Evolutionary conservation across 2,797 vertebrate genomes (phyloP), one percentile per base, ranked within the genome.

Genomic region (Mallotus villosus): DNA sequence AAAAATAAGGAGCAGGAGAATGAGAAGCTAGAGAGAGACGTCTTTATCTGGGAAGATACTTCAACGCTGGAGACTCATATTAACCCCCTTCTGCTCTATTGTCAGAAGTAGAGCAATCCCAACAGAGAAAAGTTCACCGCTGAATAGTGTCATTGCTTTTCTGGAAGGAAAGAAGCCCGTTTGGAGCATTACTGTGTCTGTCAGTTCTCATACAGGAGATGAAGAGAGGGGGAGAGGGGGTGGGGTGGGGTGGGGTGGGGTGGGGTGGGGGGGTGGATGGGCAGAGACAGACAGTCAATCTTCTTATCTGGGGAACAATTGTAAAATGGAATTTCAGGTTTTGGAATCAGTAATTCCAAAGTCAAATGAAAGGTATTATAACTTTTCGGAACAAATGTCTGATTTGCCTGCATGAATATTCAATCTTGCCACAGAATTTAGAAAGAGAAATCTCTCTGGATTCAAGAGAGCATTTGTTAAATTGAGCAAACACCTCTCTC

Each of bases 401-500:
- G 78, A 67, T 74, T 70, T 75, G 62, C 79, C 76, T 68, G 67
- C 81, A 70, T 67, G 73, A 77, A 84, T 84, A 83, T 86, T 82
- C 81, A 86, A 0, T 57, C 51, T 37, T 14, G 21, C 27, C 53
- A 19, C 53, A 14, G 41, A 24, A 27, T 22, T 11, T 22, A 11
- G 25, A n/a, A 17, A 14, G 19, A 76, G 82, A 89, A 89, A 78
- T 84, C 75, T 72, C 34, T 9, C 11, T 5, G 55, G 67, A 22
- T 59, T 72, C 55, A n/a, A 82, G 82, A 75, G 63, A 64, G 63
- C 63, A 46, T 85, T 85, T 86, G 74, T 85, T 78, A 87, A 85
- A 81, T 82, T 74, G 84, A 88, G 87, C 86, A 86, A 89, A 90
- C 85, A 80, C 14, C 74, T 59, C 62, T 81, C 81, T 87, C 76